These are phyloP conservation scores for Coluber constrictor DNA, from an alignment of 2,797 vertebrate genomes.

Conservation along the genomic window DNA sequence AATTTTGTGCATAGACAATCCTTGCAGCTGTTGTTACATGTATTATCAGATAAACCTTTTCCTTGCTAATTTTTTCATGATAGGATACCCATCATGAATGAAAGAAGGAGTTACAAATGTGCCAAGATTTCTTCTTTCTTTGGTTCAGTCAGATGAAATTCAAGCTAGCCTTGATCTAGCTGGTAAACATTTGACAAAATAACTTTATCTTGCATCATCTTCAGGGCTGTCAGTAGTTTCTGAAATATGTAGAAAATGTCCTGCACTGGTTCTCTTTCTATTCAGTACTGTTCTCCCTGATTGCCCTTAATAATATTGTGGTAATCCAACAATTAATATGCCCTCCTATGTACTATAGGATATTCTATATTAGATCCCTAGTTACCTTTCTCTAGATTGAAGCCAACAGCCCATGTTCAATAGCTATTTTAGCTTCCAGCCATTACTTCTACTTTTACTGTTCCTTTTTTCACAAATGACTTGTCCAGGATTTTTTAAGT, in stretches of 20 bases:
- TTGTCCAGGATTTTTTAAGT: neutral
- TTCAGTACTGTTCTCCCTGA: neutral
- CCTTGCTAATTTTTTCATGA: too few species aligned
- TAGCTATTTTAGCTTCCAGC: neutral
- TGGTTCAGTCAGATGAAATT: neutral
- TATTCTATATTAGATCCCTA: neutral
- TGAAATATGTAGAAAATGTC: neutral
- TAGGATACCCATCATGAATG: neutral
- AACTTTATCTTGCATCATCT: neutral
- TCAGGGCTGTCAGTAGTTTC: neutral
- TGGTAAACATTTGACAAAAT: neutral
- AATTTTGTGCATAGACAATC: too few species aligned
- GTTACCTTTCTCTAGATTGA: neutral
- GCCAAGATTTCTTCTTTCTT: neutral
- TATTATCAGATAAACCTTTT: too few species aligned
- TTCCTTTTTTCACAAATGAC: neutral
- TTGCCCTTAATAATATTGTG: neutral
- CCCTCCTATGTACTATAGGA: neutral
- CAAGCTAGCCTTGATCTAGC: neutral
- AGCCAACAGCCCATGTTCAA: neutral
- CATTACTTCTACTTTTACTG: neutral
- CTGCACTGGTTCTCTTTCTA: neutral
- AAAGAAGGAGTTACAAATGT: neutral
- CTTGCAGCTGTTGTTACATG: too few species aligned
- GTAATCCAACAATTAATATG: neutral